These are phyloP conservation scores for Thalpophila matura DNA, from an alignment of 2,888 invertebrate species.

Conservation along the genomic window DNA sequence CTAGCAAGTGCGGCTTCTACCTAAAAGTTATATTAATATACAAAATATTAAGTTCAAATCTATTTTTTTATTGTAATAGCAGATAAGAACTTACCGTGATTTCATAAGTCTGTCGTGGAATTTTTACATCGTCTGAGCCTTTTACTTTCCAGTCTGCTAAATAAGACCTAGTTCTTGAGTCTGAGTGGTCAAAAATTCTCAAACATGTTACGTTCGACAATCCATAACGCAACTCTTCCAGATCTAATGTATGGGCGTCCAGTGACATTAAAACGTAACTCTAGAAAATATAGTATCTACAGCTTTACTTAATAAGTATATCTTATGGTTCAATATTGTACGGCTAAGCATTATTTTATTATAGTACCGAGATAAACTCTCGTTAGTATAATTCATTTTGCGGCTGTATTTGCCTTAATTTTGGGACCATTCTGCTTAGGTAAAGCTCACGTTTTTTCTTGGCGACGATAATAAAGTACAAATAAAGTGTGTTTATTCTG, in stretches of 20 bases:
- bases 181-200: slow-evolving; percentile 92
- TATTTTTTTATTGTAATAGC: background rate
- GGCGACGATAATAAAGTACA: slow-evolving; percentile 9
- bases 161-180: slow-evolving; percentile 86
- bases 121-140: slow-evolving; percentile 72
- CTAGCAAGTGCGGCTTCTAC: slow-evolving; percentile 83
- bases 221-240: slow-evolving; percentile 91
- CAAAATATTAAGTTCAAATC: background rate
- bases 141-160: slow-evolving; percentile 87
- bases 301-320: background rate
- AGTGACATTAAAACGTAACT: slow-evolving; percentile 86
- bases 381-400: slow-evolving; percentile 26
- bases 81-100: slow-evolving; percentile 75
- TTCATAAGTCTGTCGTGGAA: slow-evolving; percentile 78
- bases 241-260: slow-evolving; percentile 93
- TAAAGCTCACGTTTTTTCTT: slow-evolving; percentile 10
- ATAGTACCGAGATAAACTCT: background rate
- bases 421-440: slow-evolving; percentile 10
- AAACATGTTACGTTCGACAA: slow-evolving; percentile 93
- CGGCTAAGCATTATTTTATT: background rate
- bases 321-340: background rate
- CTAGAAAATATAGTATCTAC: slow-evolving; percentile 67
- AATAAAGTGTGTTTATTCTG: slow-evolving; percentile 17
- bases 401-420: slow-evolving; percentile 19
- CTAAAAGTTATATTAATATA: slow-evolving; percentile 55